Evolutionary conservation across 1,140 invertebrate species (phyloP), one percentile per base, ranked within the genome.

Genomic region (Drosophila ficusphila): DNA sequence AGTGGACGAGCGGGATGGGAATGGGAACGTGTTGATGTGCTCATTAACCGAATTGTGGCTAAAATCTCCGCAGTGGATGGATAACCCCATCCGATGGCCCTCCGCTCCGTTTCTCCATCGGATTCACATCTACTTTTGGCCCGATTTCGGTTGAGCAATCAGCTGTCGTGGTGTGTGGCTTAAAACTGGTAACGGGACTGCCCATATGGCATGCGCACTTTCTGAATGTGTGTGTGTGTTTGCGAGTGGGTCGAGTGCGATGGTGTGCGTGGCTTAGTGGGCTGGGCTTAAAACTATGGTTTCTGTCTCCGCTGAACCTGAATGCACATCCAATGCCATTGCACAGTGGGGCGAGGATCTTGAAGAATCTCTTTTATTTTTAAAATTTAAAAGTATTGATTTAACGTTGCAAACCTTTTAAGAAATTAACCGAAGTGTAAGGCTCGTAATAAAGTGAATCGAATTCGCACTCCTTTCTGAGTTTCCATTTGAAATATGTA

Each of bases 181-280:
- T 86, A 54, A 86, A 76, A 86, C 81, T 85, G 79, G 79, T 72
- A 83, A 85, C 79, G 79, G 75, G 51, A 79, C 53, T 78, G 62
- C 76, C 76, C 71, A 79, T 75, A 65, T 75, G 77, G 58, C 76
- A 79, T 71, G 77, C 71, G 71, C 77, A 76, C 34, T 79, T 38
- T 51, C 12, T 18, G 25, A 21, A 11, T 29, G 41, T 19, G 18
- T 46, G 77, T 65, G 36, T 52, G 54, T 48, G 68, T 34, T n/a
- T n/a, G 42, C 42, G 27, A 34, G 23, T 42, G 19, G 21, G 39
- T 54, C 21, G 27, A 48, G 34, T 27, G 27, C 14, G 14, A 29
- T n/a, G 38, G 49, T 38, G 47, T 60, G 41, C 41, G 58, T 46
- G 68, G 21, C 54, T 56, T 69, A 79, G 81, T 86, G 81, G 81